Evolutionary conservation across 2,888 invertebrate genomes (phyloP), one percentile per base, ranked within the genome.

Genomic region (Apodemia zela): DNA sequence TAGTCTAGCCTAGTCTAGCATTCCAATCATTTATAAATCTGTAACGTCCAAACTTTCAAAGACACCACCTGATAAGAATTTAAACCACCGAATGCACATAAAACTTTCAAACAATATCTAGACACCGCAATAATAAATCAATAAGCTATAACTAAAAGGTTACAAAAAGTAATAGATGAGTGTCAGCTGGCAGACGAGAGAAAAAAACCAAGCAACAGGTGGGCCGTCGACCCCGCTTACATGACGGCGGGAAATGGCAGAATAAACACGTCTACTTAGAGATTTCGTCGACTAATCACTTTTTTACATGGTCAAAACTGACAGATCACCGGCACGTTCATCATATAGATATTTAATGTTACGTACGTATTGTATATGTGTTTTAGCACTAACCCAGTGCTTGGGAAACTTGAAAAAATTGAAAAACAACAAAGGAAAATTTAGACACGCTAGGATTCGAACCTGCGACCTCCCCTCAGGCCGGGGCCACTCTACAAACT

Each of bases 191-290:
- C 73, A 72, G 74, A 75, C 76, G 73, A 62, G 68, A 69, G 66
- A 65, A 70, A 77, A 69, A 79, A 77, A 76, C 73, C 72, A 78
- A 81, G 78, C 79, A 81, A 81, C 85, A 84, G 85, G 84, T 84
- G 69, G 80, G 74, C 67, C 79, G 68, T 66, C 67, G 78, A 79
- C 73, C 80, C 66, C 72, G 77, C 75, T 85, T 83, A 84, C 84
- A 82, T 86, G 84, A 87, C 77, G 79, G 75, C 77, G 75, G 75
- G 75, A 84, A 86, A 85, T 85, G 82, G 73, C 73, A 66, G 60
- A 59, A 57, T 59, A 49, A 64, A 65, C 65, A 58, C 65, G 60
- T 65, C 64, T 60, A 62, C 59, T 63, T 64, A 42, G 62, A 63
- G 67, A 67, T 65, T 65, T 67, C 63, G 65, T 68, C 64, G 64